A percentile compares a stretch with the other conserved stretches of the same genome.
phyloP scores from a whole-genome alignment of 2,797 vertebrate genomes.

The Hipposideros larvatus region DNA sequence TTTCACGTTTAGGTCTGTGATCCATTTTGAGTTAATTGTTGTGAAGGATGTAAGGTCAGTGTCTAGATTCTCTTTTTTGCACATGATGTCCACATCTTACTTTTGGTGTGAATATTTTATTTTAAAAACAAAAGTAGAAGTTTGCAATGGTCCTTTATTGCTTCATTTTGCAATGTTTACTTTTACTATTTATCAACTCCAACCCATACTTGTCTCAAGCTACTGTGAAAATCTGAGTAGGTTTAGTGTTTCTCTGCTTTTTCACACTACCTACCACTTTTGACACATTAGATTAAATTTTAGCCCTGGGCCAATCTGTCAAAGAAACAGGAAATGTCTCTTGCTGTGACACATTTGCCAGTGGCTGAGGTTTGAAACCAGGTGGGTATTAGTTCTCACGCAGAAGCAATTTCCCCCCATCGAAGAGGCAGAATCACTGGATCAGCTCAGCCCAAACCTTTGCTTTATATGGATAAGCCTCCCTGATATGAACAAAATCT shows the following conservation, averaged over 20 bases:
- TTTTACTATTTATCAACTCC: conserved; percentile 42
- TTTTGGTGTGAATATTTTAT: conserved; percentile 27
- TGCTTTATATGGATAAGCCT: conserved; percentile 78
- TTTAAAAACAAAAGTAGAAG: neutral
- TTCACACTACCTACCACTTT: conserved; percentile 83
- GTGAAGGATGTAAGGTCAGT: neutral
- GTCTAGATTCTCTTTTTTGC: neutral
- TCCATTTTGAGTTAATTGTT: conserved; percentile 40
- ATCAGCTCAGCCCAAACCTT: conserved; percentile 85
- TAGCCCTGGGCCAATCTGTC: conserved; percentile 89
- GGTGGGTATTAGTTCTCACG: conserved; percentile 88
- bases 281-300: conserved; percentile 91
- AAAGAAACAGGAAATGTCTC: conserved; percentile 90
- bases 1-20: neutral
- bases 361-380: conserved; percentile 88
- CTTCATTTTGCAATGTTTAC: conserved; percentile 75
- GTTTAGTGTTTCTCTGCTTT: conserved; percentile 69
- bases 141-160: neutral
- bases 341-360: conserved; percentile 89
- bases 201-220: conserved; percentile 59
- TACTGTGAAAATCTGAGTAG: conserved; percentile 77
- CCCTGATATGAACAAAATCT: conserved; percentile 82
- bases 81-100: neutral
- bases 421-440: conserved; percentile 86
- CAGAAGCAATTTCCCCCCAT: conserved; percentile 88